Evolutionary conservation across 2,797 vertebrate genomes (phyloP).

Genomic region (Ctenopoma kingsleyae): DNA sequence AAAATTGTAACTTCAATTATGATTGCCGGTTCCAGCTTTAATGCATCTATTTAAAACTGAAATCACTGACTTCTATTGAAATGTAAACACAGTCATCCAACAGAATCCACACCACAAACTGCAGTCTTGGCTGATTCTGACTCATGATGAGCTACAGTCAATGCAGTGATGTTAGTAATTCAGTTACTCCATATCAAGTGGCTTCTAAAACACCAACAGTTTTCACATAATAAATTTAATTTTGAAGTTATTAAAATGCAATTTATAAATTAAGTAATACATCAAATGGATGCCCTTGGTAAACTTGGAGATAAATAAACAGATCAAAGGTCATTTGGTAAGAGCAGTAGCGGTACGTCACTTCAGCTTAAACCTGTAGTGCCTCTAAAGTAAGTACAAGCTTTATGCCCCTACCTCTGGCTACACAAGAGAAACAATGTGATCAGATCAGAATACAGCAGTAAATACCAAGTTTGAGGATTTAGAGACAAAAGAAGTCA

Average conservation of each 20-base stretch:
- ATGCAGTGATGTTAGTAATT: slow-evolving; percentile 37
- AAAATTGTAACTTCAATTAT: background rate
- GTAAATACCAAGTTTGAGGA: too few relatives aligned
- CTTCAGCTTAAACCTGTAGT: slow-evolving; percentile 16
- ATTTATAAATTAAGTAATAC: slow-evolving; percentile 39
- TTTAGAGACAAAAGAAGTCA: background rate
- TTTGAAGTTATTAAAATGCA: slow-evolving; percentile 35
- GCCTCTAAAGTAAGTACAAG: slow-evolving; percentile 16
- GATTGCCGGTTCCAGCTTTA: background rate
- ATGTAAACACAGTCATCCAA: background rate
- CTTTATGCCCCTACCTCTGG: slow-evolving; percentile 6
- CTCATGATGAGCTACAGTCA: background rate
- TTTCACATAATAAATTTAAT: slow-evolving; percentile 54
- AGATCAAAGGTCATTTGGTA: slow-evolving; percentile 37
- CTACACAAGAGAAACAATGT: background rate
- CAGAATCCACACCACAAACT: slow-evolving; percentile 19
- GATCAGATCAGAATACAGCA: background rate
- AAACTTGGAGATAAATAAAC: slow-evolving; percentile 34
- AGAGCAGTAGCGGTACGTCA: slow-evolving; percentile 20
- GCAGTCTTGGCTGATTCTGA: slow-evolving; percentile 8
- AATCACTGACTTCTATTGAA: background rate
- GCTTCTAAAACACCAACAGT: slow-evolving; percentile 50
- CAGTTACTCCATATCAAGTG: slow-evolving; percentile 48
- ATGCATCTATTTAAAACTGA: background rate
- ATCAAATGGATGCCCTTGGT: slow-evolving; percentile 13